phyloP scores from a whole-genome alignment of 1,140 invertebrate genomes.

The Micrasema longulum region DNA sequence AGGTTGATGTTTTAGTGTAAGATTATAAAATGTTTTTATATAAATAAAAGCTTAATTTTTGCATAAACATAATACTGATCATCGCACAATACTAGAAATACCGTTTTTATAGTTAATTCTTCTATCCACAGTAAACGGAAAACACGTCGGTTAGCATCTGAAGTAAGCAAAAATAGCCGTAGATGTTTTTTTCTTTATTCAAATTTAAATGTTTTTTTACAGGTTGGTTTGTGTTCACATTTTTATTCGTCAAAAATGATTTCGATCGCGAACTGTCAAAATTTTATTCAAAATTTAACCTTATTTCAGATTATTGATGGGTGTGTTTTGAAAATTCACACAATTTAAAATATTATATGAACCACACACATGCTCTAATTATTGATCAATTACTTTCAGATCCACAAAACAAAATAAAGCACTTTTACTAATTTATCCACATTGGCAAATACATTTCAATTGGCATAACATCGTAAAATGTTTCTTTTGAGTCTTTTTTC shows the following conservation, averaged over 20 bases:
- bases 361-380: neutral
- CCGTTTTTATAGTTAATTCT: neutral
- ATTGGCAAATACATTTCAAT: slow-evolving; percentile 26
- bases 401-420: neutral
- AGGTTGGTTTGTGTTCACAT: slow-evolving; percentile 24
- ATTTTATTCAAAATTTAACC: slow-evolving; percentile 1
- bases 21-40: too few species aligned
- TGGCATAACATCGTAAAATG: slow-evolving; percentile 23
- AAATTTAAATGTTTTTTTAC: slow-evolving; percentile 17
- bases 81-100: slow-evolving; percentile 3
- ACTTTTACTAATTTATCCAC: neutral
- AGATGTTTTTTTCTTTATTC: slow-evolving; percentile 9
- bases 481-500: neutral
- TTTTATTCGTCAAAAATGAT: neutral
- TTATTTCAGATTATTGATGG: slow-evolving; percentile 8
- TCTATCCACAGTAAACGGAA: slow-evolving; percentile 35
- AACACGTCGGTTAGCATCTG: slow-evolving; percentile 14
- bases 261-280: slow-evolving; percentile 21
- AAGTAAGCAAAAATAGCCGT: slow-evolving; percentile 33
- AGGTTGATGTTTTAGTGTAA: too few species aligned
- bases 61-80: too few species aligned
- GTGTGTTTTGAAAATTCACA: slow-evolving; percentile 21
- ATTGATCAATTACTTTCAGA: neutral
- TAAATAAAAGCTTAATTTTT: too few species aligned
- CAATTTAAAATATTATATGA: neutral